Percentiles rank a stretch among this genome's conserved stretches.
Conservation (phyloP, 2,797 vertebrate species). For the Falco columbarius region DNA sequence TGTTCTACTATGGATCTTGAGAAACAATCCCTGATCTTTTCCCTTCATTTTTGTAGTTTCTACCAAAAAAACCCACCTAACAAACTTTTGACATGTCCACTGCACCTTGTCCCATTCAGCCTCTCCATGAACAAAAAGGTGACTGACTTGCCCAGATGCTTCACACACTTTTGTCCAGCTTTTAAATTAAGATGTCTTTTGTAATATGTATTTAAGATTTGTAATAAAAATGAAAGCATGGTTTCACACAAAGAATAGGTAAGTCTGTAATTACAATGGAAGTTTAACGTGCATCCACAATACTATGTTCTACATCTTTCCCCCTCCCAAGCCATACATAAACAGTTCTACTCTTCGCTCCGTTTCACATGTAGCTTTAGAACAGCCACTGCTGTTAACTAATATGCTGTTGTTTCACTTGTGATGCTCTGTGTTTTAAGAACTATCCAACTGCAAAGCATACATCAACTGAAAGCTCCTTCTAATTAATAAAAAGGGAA, state of each 20-base stretch:
- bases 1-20: neutral
- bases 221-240: conserved; percentile 66
- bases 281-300: conserved; percentile 50
- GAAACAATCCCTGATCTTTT: neutral
- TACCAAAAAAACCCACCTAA: neutral
- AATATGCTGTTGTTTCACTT: neutral
- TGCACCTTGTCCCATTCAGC: conserved; percentile 1
- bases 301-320: neutral
- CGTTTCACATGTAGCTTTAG: neutral
- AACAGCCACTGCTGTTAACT: neutral
- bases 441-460: conserved; percentile 1
- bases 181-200: conserved; percentile 7
- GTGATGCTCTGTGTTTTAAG: conserved; percentile 20
- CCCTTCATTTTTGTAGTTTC: conserved; percentile 3
- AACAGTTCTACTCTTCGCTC: conserved; percentile 15
- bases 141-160: conserved; percentile 25
- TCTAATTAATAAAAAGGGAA: neutral
- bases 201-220: conserved; percentile 67
- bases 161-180: conserved; percentile 43
- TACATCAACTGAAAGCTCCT: neutral
- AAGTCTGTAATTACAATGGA: conserved; percentile 55
- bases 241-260: conserved; percentile 60
- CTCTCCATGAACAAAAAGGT: conserved; percentile 19
- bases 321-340: neutral
- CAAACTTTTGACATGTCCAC: conserved; percentile 68